These are phyloP conservation scores for Mallotus villosus DNA, from an alignment of 2,797 vertebrate species.

Conservation along the genomic window DNA sequence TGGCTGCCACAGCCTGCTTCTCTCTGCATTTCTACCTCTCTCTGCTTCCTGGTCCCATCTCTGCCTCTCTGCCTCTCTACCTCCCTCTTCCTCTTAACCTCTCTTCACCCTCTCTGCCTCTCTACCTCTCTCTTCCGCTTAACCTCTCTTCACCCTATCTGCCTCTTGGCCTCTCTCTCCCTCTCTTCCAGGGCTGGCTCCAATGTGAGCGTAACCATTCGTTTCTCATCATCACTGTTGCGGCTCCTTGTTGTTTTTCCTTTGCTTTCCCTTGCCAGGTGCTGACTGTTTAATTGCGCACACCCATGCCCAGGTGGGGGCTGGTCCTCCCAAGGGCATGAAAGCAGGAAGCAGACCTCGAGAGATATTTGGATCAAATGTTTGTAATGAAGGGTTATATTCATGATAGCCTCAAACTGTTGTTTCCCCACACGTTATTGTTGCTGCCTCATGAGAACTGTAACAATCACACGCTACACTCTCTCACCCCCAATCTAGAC, in stretches of 20 bases:
- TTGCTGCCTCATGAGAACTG: no score
- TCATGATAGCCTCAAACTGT: no score
- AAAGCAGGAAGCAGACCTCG: no score
- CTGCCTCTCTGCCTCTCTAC: background rate
- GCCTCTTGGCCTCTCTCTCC: no score
- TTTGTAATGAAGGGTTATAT: no score
- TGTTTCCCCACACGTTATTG: no score
- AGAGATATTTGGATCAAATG: no score
- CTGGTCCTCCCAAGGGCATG: no score
- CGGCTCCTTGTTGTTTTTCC: conserved; percentile 35
- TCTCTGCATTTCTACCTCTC: background rate
- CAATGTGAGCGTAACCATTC: conserved; percentile 22
- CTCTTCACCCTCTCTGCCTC: background rate
- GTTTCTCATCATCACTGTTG: conserved; percentile 38
- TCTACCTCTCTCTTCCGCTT: background rate
- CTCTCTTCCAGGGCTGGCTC: background rate
- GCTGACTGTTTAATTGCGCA: no score
- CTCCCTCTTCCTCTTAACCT: background rate
- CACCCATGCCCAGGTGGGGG: no score
- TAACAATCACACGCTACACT: no score
- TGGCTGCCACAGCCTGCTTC: conserved; percentile 36
- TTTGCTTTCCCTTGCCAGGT: background rate
- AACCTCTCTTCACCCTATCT: no score
- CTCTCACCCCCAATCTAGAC: conserved; percentile 8
- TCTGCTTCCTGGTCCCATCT: background rate